These are phyloP conservation scores for Machaerirhynchus nigripectus DNA, from an alignment of 2,113 vertebrate genomes.

Conservation along the genomic window DNA sequence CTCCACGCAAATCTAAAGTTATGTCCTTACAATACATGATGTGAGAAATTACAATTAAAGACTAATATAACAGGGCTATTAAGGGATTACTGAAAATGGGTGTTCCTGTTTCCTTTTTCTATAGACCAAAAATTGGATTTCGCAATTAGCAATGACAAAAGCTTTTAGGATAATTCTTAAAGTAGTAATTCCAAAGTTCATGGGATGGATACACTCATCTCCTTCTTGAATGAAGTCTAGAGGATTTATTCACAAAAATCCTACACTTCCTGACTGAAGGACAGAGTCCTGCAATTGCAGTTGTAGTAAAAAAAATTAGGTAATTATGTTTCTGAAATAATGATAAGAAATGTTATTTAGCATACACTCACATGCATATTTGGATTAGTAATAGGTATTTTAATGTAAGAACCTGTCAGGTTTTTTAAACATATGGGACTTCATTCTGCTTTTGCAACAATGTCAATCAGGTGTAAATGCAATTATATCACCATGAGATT, in stretches of 20 bases:
- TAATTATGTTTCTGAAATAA: neutral
- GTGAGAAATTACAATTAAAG: neutral
- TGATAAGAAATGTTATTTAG: neutral
- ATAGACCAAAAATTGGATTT: neutral
- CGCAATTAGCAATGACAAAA: neutral
- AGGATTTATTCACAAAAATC: neutral
- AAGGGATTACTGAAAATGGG: neutral
- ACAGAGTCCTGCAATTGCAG: neutral
- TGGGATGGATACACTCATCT: neutral
- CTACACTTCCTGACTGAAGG: neutral
- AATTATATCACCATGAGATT: neutral
- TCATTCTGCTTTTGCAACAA: conserved; percentile 2
- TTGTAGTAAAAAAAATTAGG: neutral
- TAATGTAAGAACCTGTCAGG: neutral
- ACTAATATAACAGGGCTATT: neutral
- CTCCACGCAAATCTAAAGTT: neutral
- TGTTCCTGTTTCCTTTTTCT: neutral
- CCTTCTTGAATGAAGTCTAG: neutral
- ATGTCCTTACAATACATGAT: neutral
- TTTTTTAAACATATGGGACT: conserved; percentile 22
- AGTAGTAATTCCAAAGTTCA: neutral
- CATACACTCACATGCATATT: neutral
- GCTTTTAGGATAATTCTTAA: neutral
- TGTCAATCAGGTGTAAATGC: neutral
- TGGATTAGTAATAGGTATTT: neutral